phyloP scores from a whole-genome alignment of 2,797 vertebrate species.

The Lophius americanus region DNA sequence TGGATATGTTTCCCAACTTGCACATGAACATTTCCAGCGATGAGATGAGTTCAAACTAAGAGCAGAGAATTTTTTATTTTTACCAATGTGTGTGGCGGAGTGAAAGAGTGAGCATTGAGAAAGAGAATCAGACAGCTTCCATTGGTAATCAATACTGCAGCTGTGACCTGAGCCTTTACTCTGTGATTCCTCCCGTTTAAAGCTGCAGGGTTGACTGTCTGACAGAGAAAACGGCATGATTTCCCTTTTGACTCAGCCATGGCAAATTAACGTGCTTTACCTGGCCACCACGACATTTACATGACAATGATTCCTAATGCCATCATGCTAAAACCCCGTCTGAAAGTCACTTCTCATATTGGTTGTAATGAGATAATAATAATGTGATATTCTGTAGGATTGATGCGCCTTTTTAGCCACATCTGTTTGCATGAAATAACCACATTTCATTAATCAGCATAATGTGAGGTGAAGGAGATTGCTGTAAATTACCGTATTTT shows the following conservation, averaged over 20 bases:
- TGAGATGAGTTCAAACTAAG: constrained; percentile 38
- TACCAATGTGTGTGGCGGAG: constrained; percentile 21
- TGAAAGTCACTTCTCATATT: constrained; percentile 25
- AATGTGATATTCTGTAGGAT: not conserved
- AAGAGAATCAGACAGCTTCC: constrained; percentile 71
- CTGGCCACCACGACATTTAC: constrained; percentile 33
- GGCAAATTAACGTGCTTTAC: constrained; percentile 43
- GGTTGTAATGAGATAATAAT: constrained; percentile 3
- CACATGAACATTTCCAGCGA: constrained; percentile 36
- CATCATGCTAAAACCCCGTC: constrained; percentile 21
- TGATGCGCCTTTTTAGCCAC: constrained; percentile 8
- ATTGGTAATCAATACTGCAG: constrained; percentile 84
- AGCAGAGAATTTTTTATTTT: constrained; percentile 31
- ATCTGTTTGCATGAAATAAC: constrained; percentile 15
- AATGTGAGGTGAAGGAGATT: constrained; percentile 40
- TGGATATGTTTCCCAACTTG: constrained; percentile 22
- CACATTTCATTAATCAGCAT: constrained; percentile 20
- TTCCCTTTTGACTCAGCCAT: constrained; percentile 62
- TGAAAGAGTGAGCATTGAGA: constrained; percentile 64
- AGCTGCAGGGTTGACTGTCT: constrained; percentile 64
- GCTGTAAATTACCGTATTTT: constrained; percentile 35
- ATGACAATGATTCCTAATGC: constrained; percentile 30
- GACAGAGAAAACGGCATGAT: constrained; percentile 73
- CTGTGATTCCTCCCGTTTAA: constrained; percentile 77
- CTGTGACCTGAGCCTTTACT: constrained; percentile 76